Evolutionary conservation across 2,888 invertebrate species (phyloP).

Genomic region (Deilephila elpenor): DNA sequence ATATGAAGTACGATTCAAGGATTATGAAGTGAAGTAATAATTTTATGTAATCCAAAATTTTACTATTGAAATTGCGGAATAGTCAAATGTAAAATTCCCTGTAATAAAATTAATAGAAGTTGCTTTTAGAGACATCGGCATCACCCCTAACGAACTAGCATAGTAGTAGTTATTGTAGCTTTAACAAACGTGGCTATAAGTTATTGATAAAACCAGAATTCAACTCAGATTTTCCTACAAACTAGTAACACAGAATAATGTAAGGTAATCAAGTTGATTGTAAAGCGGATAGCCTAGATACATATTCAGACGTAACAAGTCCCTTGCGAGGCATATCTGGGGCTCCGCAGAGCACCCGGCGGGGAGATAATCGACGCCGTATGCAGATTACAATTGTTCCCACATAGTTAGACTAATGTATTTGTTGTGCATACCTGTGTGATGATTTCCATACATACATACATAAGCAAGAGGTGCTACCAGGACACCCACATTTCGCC

Average conservation of each 20-base stretch:
- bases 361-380: slow-evolving; percentile 62
- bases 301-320: slow-evolving; percentile 43
- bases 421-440: neutral
- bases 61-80: too few relatives aligned
- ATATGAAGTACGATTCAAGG: neutral
- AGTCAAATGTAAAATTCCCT: too few relatives aligned
- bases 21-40: slow-evolving; percentile 5
- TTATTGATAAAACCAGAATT: too few relatives aligned
- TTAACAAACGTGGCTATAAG: too few relatives aligned
- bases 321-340: slow-evolving; percentile 56
- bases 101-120: too few relatives aligned
- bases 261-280: slow-evolving; percentile 24
- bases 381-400: slow-evolving; percentile 65
- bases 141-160: too few relatives aligned
- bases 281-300: slow-evolving; percentile 11
- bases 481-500: too few relatives aligned
- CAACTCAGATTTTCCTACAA: too few relatives aligned
- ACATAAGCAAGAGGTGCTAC: too few relatives aligned
- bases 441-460: neutral
- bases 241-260: neutral
- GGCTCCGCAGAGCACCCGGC: slow-evolving; percentile 29
- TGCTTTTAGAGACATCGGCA: too few relatives aligned
- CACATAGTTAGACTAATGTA: slow-evolving; percentile 29
- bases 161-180: too few relatives aligned
- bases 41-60: neutral